Conservation (phyloP, 2,113 vertebrate species). For the Aramus guarauna region DNA sequence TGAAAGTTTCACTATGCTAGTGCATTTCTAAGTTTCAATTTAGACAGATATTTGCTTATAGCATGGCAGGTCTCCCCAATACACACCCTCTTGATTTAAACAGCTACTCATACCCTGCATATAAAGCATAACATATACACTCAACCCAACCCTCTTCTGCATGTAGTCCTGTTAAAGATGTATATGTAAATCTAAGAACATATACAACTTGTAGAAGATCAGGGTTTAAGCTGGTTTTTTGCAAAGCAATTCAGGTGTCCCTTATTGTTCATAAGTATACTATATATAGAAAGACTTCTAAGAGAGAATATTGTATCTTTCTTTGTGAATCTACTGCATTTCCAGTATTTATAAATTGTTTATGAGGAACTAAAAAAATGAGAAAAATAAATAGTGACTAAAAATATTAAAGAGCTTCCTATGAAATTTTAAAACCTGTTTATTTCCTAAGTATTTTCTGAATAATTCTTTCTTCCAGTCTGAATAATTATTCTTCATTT, state of each 20-base stretch:
- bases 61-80: not conserved
- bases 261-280: conserved; percentile 17
- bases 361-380: not conserved
- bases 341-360: conserved; percentile 37
- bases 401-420: conserved; percentile 30
- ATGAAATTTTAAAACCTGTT: conserved; percentile 34
- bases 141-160: not conserved
- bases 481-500: conserved; percentile 27
- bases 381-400: conserved; percentile 26
- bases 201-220: not conserved
- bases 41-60: not conserved
- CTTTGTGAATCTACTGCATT: not conserved
- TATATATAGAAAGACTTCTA: conserved; percentile 39
- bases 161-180: not conserved
- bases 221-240: not conserved
- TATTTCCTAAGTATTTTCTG: conserved; percentile 23
- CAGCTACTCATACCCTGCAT: not conserved
- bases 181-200: not conserved
- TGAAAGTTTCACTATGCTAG: not conserved
- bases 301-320: conserved; percentile 25
- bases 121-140: not conserved
- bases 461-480: conserved; percentile 6
- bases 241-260: conserved; percentile 31
- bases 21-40: not conserved
- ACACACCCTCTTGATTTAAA: not conserved